phyloP scores from a whole-genome alignment of 2,888 invertebrate species.

The Eledone cirrhosa region DNA sequence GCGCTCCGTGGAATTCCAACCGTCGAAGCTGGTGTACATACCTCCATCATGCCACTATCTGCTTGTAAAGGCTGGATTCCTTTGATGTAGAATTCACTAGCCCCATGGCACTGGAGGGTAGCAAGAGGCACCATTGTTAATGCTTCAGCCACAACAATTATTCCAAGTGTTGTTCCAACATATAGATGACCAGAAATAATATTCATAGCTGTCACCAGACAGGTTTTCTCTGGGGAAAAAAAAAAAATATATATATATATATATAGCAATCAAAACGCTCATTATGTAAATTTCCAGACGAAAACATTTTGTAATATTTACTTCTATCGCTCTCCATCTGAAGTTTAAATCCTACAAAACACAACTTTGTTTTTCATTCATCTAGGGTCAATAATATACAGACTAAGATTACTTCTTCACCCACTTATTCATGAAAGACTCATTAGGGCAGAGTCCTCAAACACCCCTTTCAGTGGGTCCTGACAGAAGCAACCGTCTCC shows the following conservation, averaged over 20 bases:
- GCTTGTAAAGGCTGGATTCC: slow-evolving; percentile 47
- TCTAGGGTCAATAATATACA: too few relatives aligned
- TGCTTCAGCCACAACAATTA: slow-evolving; percentile 88
- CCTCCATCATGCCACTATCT: neutral
- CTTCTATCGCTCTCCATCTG: too few relatives aligned
- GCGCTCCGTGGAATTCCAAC: neutral
- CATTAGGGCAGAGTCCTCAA: too few relatives aligned
- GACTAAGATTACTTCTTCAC: too few relatives aligned
- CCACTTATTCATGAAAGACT: too few relatives aligned
- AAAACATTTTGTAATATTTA: too few relatives aligned
- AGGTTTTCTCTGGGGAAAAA: slow-evolving; percentile 60
- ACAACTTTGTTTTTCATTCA: too few relatives aligned
- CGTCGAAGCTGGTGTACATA: neutral
- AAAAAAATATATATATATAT: slow-evolving; percentile 31
- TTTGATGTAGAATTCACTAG: slow-evolving; percentile 53
- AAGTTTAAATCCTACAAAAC: too few relatives aligned
- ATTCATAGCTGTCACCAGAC: slow-evolving; percentile 78
- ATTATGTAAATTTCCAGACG: too few relatives aligned
- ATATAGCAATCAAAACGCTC: too few relatives aligned
- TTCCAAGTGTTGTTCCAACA: slow-evolving; percentile 95
- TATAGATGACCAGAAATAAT: slow-evolving; percentile 74
- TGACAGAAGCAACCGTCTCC: too few relatives aligned
- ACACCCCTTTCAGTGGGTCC: too few relatives aligned
- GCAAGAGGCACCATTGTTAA: slow-evolving; percentile 84
- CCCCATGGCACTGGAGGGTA: slow-evolving; percentile 76